Conservation (phyloP, 2,797 vertebrate genomes). For the Nothura maculosa region DNA sequence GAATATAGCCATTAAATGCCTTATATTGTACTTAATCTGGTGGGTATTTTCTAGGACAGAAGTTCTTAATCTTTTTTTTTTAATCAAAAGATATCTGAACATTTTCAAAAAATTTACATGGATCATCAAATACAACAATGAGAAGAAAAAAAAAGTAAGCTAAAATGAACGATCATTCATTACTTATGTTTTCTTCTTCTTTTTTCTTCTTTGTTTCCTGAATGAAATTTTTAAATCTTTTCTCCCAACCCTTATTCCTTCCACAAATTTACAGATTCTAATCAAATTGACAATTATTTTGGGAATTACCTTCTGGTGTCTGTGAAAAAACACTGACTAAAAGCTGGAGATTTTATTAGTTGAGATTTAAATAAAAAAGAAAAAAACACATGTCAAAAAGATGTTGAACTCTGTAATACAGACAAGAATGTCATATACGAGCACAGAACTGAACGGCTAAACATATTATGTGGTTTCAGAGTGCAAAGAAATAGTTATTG, state of each 20-base stretch:
- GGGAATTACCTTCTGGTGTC: not conserved
- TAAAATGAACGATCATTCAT: not conserved
- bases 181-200: not conserved
- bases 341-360: not conserved
- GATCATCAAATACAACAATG: not conserved
- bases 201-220: not conserved
- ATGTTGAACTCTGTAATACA: not conserved
- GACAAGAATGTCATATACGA: not conserved
- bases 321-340: not conserved
- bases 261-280: not conserved
- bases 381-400: not conserved
- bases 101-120: not conserved
- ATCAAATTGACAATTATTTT: not conserved
- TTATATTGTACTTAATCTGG: not conserved
- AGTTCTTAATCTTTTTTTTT: not conserved
- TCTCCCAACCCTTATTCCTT: not conserved
- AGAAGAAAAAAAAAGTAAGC: not conserved
- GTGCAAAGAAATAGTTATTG: not conserved
- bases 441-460: not conserved
- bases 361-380: not conserved
- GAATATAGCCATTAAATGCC: not conserved
- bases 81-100: not conserved
- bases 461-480: not conserved
- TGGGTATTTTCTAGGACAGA: not conserved
- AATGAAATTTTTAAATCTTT: not conserved